These are phyloP conservation scores for Cyanoderma ruficeps DNA, from an alignment of 2,113 vertebrate species.

Conservation along the genomic window DNA sequence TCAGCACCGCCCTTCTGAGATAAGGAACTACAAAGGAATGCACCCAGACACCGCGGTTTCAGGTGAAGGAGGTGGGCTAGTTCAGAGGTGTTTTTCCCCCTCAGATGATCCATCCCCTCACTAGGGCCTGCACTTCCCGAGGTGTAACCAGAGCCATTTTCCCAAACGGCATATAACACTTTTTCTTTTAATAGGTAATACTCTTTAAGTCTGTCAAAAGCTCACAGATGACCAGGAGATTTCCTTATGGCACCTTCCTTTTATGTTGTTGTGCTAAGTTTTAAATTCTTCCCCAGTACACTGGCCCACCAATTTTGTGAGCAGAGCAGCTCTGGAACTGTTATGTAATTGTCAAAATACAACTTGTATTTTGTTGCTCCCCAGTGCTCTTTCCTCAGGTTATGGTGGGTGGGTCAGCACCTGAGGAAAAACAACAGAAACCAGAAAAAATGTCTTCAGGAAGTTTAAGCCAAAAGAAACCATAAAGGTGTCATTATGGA, in stretches of 20 bases:
- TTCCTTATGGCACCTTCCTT: background rate
- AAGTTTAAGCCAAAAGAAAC: conserved; percentile 3
- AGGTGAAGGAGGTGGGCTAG: background rate
- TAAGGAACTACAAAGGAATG: conserved; percentile 2
- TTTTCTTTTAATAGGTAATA: background rate
- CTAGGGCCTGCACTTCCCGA: background rate
- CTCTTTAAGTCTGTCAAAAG: background rate
- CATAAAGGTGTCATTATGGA: background rate
- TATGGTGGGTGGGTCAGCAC: background rate
- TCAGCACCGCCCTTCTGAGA: background rate
- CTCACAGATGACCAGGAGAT: background rate
- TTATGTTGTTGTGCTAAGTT: background rate
- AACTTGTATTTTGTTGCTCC: background rate
- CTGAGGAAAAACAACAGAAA: background rate
- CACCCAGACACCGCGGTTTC: background rate
- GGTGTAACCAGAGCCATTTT: background rate
- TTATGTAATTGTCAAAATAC: background rate
- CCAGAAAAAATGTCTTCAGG: background rate
- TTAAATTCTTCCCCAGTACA: background rate
- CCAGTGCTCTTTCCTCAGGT: background rate
- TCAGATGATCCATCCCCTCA: background rate
- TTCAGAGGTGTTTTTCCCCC: background rate
- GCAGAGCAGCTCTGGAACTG: background rate
- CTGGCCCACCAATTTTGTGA: background rate
- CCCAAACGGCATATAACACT: rapidly evolving